A percentile compares a stretch with the other conserved stretches of the same genome.
Conservation (phyloP, 2,797 vertebrate genomes). For the Micromesistius poutassou region DNA sequence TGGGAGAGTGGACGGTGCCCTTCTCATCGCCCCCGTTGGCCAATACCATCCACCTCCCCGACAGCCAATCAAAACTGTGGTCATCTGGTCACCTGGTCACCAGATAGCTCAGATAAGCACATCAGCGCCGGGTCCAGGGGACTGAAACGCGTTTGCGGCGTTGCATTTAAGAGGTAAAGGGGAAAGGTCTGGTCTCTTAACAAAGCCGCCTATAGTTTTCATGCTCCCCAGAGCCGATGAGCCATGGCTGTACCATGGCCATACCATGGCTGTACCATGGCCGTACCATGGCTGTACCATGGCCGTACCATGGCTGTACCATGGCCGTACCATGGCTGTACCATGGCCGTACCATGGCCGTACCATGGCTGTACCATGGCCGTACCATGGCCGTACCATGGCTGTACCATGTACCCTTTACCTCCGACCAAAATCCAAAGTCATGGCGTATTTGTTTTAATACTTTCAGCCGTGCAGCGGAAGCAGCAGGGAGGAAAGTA, state of each 20-base stretch:
- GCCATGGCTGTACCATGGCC: not conserved
- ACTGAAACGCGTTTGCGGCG: not conserved
- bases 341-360: too few relatives aligned
- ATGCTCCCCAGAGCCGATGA: not conserved
- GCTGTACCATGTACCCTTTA: not conserved
- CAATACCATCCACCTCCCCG: not conserved
- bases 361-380: too few relatives aligned
- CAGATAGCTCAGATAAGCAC: not conserved
- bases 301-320: too few relatives aligned
- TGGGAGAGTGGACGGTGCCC: not conserved
- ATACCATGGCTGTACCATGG: too few relatives aligned
- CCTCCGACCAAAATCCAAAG: not conserved
- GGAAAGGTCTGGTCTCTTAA: not conserved
- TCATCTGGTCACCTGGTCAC: not conserved
- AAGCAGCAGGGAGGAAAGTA: not conserved
- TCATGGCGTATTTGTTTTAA: not conserved
- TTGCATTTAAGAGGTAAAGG: not conserved
- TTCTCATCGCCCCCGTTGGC: not conserved
- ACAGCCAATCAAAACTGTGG: not conserved
- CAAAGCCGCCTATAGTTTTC: not conserved
- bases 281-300: too few relatives aligned
- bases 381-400: too few relatives aligned
- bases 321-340: too few relatives aligned
- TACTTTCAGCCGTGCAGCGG: not conserved
- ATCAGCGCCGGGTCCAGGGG: not conserved